Conservation (phyloP, 2,888 invertebrate species). For the Sphinx pinastri region DNA sequence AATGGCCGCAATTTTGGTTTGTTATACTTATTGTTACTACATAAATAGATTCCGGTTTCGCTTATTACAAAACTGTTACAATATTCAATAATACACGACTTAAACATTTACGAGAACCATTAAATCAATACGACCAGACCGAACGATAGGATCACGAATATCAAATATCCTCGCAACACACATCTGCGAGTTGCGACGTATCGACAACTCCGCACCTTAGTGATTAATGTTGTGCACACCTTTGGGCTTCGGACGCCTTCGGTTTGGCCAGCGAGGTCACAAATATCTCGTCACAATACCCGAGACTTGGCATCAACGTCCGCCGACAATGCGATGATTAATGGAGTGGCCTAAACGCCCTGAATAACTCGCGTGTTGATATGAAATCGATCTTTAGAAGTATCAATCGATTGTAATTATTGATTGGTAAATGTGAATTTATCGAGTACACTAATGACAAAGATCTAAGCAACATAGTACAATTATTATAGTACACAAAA, state of each 20-base stretch:
- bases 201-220: slow-evolving; percentile 17
- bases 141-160: background rate
- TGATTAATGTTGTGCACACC: slow-evolving; percentile 27
- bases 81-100: too few species aligned
- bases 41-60: too few species aligned
- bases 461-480: too few species aligned
- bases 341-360: background rate
- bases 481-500: too few species aligned
- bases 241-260: background rate
- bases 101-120: background rate
- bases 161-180: background rate
- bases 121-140: background rate
- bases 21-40: too few species aligned
- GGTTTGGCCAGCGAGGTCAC: slow-evolving; percentile 29
- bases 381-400: background rate
- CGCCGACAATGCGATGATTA: slow-evolving; percentile 1
- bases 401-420: background rate
- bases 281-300: slow-evolving; percentile 37
- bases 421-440: too few species aligned
- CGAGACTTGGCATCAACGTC: slow-evolving; percentile 25
- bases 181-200: background rate
- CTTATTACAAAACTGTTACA: too few species aligned
- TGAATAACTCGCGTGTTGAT: background rate
- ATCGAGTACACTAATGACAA: too few species aligned
- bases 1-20: too few species aligned